Evolutionary conservation across 2,888 invertebrate genomes (phyloP).

Genomic region (Crematogaster levior): DNA sequence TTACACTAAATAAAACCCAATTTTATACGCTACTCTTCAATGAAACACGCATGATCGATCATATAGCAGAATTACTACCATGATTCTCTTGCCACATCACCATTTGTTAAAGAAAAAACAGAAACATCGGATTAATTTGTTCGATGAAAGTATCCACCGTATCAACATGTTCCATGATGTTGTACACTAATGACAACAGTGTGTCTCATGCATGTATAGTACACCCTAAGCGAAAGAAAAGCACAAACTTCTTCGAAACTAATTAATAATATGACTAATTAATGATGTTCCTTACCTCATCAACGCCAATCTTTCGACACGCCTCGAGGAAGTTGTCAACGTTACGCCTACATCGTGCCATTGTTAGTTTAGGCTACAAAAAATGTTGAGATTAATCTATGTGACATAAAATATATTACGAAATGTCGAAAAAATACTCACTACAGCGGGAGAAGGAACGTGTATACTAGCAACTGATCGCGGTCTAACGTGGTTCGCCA

Average conservation of each 20-base stretch:
- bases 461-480: conserved; percentile 97
- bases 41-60: conserved; percentile 8
- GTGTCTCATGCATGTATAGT: conserved; percentile 48
- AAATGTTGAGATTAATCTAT: background rate
- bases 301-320: conserved; percentile 96
- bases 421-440: conserved; percentile 85
- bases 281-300: conserved; percentile 91
- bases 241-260: conserved; percentile 56
- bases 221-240: conserved; percentile 57
- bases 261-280: conserved; percentile 59
- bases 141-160: conserved; percentile 15
- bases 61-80: background rate
- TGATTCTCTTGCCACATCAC: conserved; percentile 14
- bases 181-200: conserved; percentile 28
- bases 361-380: conserved; percentile 95
- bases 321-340: conserved; percentile 98
- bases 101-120: conserved; percentile 24
- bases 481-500: conserved; percentile 97
- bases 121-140: conserved; percentile 12
- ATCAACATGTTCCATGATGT: conserved; percentile 3
- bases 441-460: conserved; percentile 97
- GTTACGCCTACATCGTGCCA: conserved; percentile 97
- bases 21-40: conserved; percentile 10
- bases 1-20: conserved; percentile 6
- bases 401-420: background rate